A percentile compares a stretch with the other conserved stretches of the same genome.
Conservation (phyloP, 1,140 invertebrate species). For the Ceratitis capitata region DNA sequence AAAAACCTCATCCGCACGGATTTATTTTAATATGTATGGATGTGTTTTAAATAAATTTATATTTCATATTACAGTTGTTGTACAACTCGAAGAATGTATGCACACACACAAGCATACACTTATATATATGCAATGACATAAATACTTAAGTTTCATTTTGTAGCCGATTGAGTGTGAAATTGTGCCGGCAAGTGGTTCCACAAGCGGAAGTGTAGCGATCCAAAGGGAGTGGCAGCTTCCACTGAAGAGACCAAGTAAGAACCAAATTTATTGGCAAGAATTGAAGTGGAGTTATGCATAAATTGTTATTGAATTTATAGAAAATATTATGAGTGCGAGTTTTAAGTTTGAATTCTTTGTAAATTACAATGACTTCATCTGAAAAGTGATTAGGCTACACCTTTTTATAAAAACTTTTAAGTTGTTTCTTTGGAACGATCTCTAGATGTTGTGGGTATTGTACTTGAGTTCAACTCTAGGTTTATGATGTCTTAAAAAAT, state of each 20-base stretch:
- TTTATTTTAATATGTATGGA: conserved; percentile 23
- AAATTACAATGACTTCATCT: no score
- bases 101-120: neutral
- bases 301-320: no score
- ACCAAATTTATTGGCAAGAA: neutral
- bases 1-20: conserved; percentile 28
- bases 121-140: neutral
- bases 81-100: neutral
- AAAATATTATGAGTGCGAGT: no score
- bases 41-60: neutral
- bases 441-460: no score
- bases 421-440: no score
- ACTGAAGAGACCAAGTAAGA: neutral
- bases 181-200: neutral
- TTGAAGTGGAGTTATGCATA: neutral
- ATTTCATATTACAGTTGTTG: neutral
- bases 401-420: no score
- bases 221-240: no score
- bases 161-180: conserved; percentile 36
- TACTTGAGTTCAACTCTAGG: no score
- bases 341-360: no score
- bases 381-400: no score
- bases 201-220: neutral
- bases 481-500: no score
- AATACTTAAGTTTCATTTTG: conserved; percentile 19